Percentiles rank a stretch among this genome's conserved stretches.
Conservation (phyloP, 2,113 vertebrate species). For the Sturnus vulgaris region DNA sequence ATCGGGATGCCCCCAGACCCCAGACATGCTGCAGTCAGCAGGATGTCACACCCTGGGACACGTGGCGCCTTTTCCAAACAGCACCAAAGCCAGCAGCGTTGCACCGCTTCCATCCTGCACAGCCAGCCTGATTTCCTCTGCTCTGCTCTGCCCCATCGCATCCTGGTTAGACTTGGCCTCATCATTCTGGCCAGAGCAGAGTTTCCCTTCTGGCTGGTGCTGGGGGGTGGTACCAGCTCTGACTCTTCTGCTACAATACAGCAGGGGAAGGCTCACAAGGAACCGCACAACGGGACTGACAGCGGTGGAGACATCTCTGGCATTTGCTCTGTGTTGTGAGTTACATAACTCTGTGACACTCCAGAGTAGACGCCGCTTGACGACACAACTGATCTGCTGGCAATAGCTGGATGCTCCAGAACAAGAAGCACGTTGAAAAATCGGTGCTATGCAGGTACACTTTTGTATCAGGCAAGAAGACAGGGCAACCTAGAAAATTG, state of each 20-base stretch:
- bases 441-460: not conserved
- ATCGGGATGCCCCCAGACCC: fast-evolving
- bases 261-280: not conserved
- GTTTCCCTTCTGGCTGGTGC: not conserved
- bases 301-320: not conserved
- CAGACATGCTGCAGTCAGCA: not conserved
- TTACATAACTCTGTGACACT: not conserved
- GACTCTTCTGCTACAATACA: not conserved
- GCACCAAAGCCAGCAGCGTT: not conserved
- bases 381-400: not conserved
- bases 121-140: not conserved
- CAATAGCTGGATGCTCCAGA: not conserved
- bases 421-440: not conserved
- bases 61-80: not conserved
- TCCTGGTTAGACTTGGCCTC: not conserved
- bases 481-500: not conserved
- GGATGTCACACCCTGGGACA: not conserved
- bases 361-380: not conserved
- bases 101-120: not conserved
- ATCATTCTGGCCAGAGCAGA: not conserved
- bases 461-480: not conserved
- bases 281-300: fast-evolving
- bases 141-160: not conserved
- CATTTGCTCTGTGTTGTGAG: not conserved
- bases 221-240: not conserved